A percentile compares a stretch with the other conserved stretches of the same genome.
Conservation (phyloP, 2,888 invertebrate genomes). For the Acrocera orbiculus region DNA sequence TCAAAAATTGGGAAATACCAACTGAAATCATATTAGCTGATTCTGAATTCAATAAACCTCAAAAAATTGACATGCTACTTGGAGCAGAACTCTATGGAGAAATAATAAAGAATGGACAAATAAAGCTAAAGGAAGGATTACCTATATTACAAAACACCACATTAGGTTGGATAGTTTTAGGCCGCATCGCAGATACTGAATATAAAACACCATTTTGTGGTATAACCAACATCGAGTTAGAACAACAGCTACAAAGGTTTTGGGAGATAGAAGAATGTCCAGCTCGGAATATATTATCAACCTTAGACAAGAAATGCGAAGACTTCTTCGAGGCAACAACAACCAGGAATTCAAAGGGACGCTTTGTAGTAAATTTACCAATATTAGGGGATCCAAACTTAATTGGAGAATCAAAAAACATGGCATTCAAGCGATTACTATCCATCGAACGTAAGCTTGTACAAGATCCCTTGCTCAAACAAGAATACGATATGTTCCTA, state of each 20-base stretch:
- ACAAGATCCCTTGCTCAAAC: neutral
- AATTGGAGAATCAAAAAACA: too few species aligned
- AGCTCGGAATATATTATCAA: too few species aligned
- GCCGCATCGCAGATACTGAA: too few species aligned
- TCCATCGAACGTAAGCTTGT: neutral
- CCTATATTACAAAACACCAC: conserved; percentile 6
- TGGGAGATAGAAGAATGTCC: too few species aligned
- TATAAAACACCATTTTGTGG: too few species aligned
- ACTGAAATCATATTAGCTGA: too few species aligned
- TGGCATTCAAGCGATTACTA: neutral
- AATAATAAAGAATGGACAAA: too few species aligned
- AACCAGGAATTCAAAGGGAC: neutral
- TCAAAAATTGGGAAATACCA: too few species aligned
- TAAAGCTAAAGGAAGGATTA: neutral
- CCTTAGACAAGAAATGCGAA: conserved; percentile 2
- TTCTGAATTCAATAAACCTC: too few species aligned
- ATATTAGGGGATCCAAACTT: neutral
- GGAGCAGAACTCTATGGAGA: too few species aligned
- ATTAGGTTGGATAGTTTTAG: conserved; percentile 8
- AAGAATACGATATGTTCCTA: neutral
- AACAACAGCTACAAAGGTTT: too few species aligned
- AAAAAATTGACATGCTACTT: conserved; percentile 8
- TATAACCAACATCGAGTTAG: too few species aligned
- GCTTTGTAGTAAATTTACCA: neutral
- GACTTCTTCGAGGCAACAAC: neutral